phyloP scores from a whole-genome alignment of 1,140 invertebrate genomes.

The Vanessa tameamea region DNA sequence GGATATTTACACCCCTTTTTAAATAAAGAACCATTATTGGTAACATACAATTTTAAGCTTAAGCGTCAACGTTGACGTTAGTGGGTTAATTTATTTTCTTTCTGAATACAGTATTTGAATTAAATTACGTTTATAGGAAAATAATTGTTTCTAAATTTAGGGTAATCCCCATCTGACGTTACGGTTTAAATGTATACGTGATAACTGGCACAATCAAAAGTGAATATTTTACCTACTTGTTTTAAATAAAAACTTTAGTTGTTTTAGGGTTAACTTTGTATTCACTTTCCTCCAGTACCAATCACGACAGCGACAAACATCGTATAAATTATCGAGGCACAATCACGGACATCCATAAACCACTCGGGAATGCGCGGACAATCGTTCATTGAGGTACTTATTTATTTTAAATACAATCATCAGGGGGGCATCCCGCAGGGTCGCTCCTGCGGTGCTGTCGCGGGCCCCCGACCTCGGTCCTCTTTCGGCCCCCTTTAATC shows the following conservation, averaged over 20 bases:
- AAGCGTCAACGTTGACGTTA: neutral
- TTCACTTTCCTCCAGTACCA: constrained; percentile 25
- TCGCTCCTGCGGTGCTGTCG: constrained; percentile 68
- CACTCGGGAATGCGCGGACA: constrained; percentile 71
- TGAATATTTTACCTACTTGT: neutral
- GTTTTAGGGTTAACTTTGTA: constrained; percentile 12
- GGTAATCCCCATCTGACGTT: too few relatives aligned
- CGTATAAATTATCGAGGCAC: constrained; percentile 70
- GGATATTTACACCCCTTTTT: constrained; percentile 14
- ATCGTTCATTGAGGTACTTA: constrained; percentile 79
- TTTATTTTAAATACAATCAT: constrained; percentile 81
- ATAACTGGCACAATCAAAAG: neutral
- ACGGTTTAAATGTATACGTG: too few relatives aligned
- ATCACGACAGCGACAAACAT: constrained; percentile 40
- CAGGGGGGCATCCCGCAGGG: constrained; percentile 70
- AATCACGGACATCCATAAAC: constrained; percentile 62
- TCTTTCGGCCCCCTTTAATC: constrained; percentile 78
- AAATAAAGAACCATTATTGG: neutral
- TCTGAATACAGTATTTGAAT: neutral
- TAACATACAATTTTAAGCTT: constrained; percentile 9
- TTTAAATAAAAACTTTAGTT: neutral
- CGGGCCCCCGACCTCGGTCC: constrained; percentile 70
- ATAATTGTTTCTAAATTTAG: too few relatives aligned
- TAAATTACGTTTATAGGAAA: too few relatives aligned
- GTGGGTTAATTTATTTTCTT: neutral